Evolutionary conservation across 2,888 invertebrate genomes (phyloP).

Genomic region (Fragum sueziense): DNA sequence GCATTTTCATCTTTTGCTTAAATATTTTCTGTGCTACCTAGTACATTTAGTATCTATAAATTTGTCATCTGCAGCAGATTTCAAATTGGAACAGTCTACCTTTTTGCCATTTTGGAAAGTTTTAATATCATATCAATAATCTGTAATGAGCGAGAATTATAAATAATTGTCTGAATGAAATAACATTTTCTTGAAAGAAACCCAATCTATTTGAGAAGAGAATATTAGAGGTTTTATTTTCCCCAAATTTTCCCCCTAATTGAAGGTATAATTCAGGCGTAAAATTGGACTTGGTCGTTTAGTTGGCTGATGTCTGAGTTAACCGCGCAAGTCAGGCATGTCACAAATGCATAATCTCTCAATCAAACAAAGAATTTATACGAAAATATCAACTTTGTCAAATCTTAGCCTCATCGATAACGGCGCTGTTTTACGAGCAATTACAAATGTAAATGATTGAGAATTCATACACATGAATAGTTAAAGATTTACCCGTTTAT

Average conservation of each 20-base stretch:
- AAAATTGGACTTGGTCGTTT: constrained; percentile 34
- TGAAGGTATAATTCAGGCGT: constrained; percentile 25
- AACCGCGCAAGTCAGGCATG: constrained; percentile 12
- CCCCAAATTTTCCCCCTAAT: constrained; percentile 37
- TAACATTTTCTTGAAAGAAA: background rate
- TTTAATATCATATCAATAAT: background rate
- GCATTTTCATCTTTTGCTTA: too few species aligned
- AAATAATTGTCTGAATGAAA: background rate
- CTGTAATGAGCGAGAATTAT: background rate
- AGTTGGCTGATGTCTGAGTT: constrained; percentile 11
- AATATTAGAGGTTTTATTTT: background rate
- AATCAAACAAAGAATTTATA: constrained; percentile 12
- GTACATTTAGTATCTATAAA: too few species aligned
- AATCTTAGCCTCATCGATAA: constrained; percentile 9
- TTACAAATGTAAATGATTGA: background rate
- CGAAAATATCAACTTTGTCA: constrained; percentile 6
- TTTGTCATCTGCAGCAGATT: too few species aligned
- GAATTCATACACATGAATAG: constrained; percentile 9
- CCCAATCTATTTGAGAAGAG: background rate
- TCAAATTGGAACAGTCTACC: too few species aligned
- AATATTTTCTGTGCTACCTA: too few species aligned
- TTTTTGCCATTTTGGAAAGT: too few species aligned
- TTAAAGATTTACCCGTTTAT: background rate
- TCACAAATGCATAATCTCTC: constrained; percentile 18
- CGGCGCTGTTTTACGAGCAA: constrained; percentile 4